Evolutionary conservation across 2,113 vertebrate species (phyloP), one percentile per base, ranked within the genome.

Genomic region (Mustela lutreola): DNA sequence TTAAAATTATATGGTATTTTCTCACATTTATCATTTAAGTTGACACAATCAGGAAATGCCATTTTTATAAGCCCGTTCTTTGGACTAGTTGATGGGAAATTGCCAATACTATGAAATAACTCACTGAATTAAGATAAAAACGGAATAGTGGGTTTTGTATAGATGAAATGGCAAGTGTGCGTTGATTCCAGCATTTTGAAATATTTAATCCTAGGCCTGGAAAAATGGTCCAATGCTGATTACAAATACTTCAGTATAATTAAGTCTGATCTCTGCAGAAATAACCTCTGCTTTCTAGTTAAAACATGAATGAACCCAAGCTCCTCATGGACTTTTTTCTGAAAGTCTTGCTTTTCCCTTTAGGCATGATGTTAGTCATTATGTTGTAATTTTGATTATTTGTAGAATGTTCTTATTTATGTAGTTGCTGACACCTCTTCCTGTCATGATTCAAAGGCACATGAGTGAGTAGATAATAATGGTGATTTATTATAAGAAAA

Each of bases 401-500:
- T 80, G 14, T 39, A 73, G 88, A 97, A 97, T 98, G 94, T 98
- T 95, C 95, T 97, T 98, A 98, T 98, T 98, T 97, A 75, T 97
- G 79, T 97, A 96, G 98, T 95, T 97, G 96, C 95, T 98, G 98
- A 98, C 97, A 98, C 97, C 1, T 70, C 97, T 98, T 97, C 95
- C 97, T 98, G 97, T 98, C 95, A 95, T 88, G 83, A 97, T 97
- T 81, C 95, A 94, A 98, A 95, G 81, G 87, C 50, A 97, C 91
- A 92, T 96, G 97, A 98, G 82, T 91, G 50, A 98, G 82, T 62
- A 89, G 95, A 94, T 97, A 96, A 98, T 98, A 97, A 97, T 90
- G 87, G 91, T 97, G 93, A 98, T 98, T 98, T 98, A 98, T 98
- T 98, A 96, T 92, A 90, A 98, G 96, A 97, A 98, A 98, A 98